Evolutionary conservation across 2,113 vertebrate species (phyloP).

Genomic region (Siniperca knerii): DNA sequence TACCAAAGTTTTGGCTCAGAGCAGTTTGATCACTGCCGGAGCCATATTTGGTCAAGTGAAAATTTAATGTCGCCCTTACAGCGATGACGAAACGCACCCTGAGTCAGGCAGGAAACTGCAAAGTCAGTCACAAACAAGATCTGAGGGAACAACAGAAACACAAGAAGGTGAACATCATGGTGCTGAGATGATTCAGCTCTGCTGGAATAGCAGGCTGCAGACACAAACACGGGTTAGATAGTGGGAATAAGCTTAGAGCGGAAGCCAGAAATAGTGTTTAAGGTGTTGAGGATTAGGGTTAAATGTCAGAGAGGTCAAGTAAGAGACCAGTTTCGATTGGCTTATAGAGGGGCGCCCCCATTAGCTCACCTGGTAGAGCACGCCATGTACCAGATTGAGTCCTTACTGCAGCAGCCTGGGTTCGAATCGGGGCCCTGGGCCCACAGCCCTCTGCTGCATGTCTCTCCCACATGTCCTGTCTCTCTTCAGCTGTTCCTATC

Average conservation of each 20-base stretch:
- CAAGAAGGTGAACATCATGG: slow-evolving; percentile 45
- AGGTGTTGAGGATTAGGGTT: slow-evolving; percentile 80
- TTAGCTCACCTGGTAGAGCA: too few species aligned
- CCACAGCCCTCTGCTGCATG: too few species aligned
- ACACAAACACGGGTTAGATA: slow-evolving; percentile 53
- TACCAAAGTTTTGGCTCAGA: slow-evolving; percentile 60
- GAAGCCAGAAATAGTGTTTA: slow-evolving; percentile 78
- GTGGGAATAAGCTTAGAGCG: slow-evolving; percentile 72
- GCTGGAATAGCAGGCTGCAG: slow-evolving; percentile 43
- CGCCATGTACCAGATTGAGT: too few species aligned
- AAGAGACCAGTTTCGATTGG: slow-evolving; percentile 74
- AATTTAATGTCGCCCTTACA: slow-evolving; percentile 33
- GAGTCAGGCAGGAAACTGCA: slow-evolving; percentile 71
- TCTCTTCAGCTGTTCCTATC: too few species aligned
- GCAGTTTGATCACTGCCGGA: slow-evolving; percentile 34
- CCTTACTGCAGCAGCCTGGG: too few species aligned
- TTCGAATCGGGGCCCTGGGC: too few species aligned
- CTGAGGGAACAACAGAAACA: slow-evolving; percentile 37
- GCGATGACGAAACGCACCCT: slow-evolving; percentile 41
- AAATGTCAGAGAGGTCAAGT: slow-evolving; percentile 80
- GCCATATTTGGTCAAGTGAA: slow-evolving; percentile 72
- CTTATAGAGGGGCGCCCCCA: slow-evolving; percentile 45
- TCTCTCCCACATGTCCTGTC: too few species aligned
- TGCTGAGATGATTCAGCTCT: slow-evolving; percentile 63
- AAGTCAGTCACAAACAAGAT: slow-evolving; percentile 64